Evolutionary conservation across 2,797 vertebrate genomes (phyloP).

Genomic region (Cirrhinus molitorella): DNA sequence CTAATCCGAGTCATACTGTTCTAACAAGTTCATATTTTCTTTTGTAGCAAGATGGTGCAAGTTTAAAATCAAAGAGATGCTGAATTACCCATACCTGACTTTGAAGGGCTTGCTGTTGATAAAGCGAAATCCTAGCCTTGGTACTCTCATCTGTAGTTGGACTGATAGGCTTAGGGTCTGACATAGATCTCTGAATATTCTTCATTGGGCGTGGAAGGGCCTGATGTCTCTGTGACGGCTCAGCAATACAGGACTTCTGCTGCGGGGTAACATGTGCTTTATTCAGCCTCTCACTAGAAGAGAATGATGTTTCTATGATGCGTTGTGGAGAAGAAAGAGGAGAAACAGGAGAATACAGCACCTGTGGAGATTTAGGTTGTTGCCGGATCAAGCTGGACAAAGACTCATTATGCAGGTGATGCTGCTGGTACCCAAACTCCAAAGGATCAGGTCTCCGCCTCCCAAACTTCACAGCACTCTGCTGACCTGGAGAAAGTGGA

Average conservation of each 20-base stretch:
- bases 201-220: slow-evolving; percentile 95
- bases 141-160: slow-evolving; percentile 93
- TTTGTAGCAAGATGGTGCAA: not conserved
- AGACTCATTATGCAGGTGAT: slow-evolving; percentile 91
- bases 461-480: slow-evolving; percentile 87
- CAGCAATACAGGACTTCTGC: slow-evolving; percentile 92
- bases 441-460: slow-evolving; percentile 94
- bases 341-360: slow-evolving; percentile 97
- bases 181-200: slow-evolving; percentile 96
- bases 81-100: slow-evolving; percentile 87
- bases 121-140: slow-evolving; percentile 93
- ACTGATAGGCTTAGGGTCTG: slow-evolving; percentile 96
- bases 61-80: slow-evolving; percentile 1
- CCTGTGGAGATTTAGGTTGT: slow-evolving; percentile 95
- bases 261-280: slow-evolving; percentile 97
- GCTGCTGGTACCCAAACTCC: slow-evolving; percentile 94
- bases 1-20: not conserved
- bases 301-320: slow-evolving; percentile 90
- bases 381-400: slow-evolving; percentile 93
- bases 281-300: slow-evolving; percentile 93
- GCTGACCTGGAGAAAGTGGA: slow-evolving; percentile 80
- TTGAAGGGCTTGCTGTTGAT: slow-evolving; percentile 93
- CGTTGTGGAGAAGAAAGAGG: slow-evolving; percentile 95
- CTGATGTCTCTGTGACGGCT: slow-evolving; percentile 90
- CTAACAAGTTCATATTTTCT: not conserved